Evolutionary conservation across 2,113 vertebrate species (phyloP), one percentile per base, ranked within the genome.

Genomic region (Siphamia tubifer): DNA sequence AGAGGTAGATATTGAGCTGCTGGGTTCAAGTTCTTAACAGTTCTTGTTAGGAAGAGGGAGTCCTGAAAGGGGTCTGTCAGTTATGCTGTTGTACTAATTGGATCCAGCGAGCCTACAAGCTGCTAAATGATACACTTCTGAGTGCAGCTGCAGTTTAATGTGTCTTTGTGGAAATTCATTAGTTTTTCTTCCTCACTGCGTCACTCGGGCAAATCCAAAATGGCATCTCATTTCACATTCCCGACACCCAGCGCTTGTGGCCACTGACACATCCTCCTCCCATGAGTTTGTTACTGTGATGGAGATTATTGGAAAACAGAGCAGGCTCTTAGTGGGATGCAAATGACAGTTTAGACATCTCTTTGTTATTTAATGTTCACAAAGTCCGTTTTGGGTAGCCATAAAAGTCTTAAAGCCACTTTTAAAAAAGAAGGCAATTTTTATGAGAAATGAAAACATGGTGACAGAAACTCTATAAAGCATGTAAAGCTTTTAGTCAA

Each of bases 1-100:
- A 94, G 97, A 89, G 98, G 98, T 99, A 89, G 77, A 89, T 23
- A 10, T n/a, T 5, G 4, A 25, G 24, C n/a, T 19, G 25, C 38
- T 9, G 10, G 53, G 17, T 25, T 54, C 9, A 42, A 25, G 21
- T 7, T 13, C 25, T 40, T 17, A 4, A 17, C 1, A 56, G 2
- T 69, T 35, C 48, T 15, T 35, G 3, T n/a, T 54, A 21, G 5
- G 51, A 19, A 52, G 49, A 24, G 47, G 53, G 24, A 47, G 56
- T 53, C 42, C 51, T 51, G 61, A 67, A 66, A 68, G 64, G 53
- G 60, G 57, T 44, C 20, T 65, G 70, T 74, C 65, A 65, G 51
- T 65, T 53, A 39, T 17, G 30, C 60, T 66, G 53, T 47, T 6
- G 9, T 6, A 28, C 57, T 75, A 80, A 49, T 65, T 57, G 36